Percentiles rank a stretch among this genome's conserved stretches.
Conservation (phyloP, 2,888 invertebrate species). For the Isoperla grammatica region DNA sequence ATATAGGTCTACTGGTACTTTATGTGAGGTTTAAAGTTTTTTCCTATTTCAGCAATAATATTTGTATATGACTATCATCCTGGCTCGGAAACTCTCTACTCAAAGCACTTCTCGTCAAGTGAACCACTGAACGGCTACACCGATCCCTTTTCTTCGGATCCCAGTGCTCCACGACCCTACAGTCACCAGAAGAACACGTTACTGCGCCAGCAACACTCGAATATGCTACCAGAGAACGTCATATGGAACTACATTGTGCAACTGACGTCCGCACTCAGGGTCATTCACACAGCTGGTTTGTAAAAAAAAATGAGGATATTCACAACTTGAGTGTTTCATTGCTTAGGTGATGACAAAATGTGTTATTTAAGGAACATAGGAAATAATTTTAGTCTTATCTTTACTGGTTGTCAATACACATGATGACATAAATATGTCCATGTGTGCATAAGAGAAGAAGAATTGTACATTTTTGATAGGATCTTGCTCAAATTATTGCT, state of each 20-base stretch:
- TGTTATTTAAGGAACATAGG: too few relatives aligned
- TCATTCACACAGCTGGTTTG: slow-evolving; percentile 66
- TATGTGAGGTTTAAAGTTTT: too few relatives aligned
- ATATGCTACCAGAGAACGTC: slow-evolving; percentile 78
- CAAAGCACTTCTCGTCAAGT: slow-evolving; percentile 69
- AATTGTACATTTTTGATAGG: too few relatives aligned
- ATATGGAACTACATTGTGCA: slow-evolving; percentile 97
- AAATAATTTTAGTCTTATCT: too few relatives aligned
- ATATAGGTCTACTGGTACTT: too few relatives aligned
- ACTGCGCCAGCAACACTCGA: slow-evolving; percentile 65
- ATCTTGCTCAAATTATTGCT: too few relatives aligned
- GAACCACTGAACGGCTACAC: slow-evolving; percentile 58
- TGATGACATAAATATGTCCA: too few relatives aligned
- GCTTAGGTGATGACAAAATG: too few relatives aligned
- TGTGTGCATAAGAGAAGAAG: too few relatives aligned
- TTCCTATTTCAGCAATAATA: slow-evolving; percentile 70
- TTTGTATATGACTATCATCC: slow-evolving; percentile 96
- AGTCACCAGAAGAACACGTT: slow-evolving; percentile 79
- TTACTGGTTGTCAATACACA: too few relatives aligned
- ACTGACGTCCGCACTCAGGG: slow-evolving; percentile 85
- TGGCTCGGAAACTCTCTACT: slow-evolving; percentile 79
- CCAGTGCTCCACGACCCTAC: slow-evolving; percentile 71
- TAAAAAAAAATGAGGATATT: too few relatives aligned
- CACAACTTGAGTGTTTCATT: too few relatives aligned
- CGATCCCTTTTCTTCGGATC: slow-evolving; percentile 79